Percentiles rank a stretch among this genome's conserved stretches.
Conservation (phyloP, 2,113 vertebrate species). For the Xenopus laevis region DNA sequence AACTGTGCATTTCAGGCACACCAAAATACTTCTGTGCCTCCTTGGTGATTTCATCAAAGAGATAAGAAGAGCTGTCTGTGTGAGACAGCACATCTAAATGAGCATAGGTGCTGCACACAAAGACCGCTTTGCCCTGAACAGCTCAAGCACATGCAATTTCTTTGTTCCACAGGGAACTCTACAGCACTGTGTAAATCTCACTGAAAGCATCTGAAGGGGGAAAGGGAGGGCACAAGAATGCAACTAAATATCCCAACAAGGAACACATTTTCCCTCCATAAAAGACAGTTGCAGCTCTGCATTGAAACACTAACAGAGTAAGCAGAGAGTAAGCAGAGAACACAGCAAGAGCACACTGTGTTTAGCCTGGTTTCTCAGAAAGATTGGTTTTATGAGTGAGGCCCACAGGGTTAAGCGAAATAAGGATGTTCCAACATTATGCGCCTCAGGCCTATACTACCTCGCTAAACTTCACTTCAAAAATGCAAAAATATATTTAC, state of each 20-base stretch:
- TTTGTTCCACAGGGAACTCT: conserved; percentile 33
- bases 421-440: conserved; percentile 48
- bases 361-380: conserved; percentile 12
- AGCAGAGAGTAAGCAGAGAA: conserved; percentile 22
- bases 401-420: conserved; percentile 48
- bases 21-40: too few relatives aligned
- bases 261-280: conserved; percentile 52
- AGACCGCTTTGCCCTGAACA: background rate
- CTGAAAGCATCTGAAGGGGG: conserved; percentile 3
- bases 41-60: too few relatives aligned
- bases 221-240: conserved; percentile 16
- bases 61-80: too few relatives aligned
- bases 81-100: too few relatives aligned
- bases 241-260: conserved; percentile 50
- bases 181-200: conserved; percentile 16
- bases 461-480: conserved; percentile 9
- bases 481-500: too few relatives aligned
- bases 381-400: conserved; percentile 14
- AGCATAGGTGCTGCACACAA: too few relatives aligned
- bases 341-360: conserved; percentile 41
- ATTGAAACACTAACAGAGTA: conserved; percentile 36
- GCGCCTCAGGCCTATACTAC: conserved; percentile 49
- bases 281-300: conserved; percentile 33
- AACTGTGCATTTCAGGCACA: too few relatives aligned
- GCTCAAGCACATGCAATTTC: conserved; percentile 27